Evolutionary conservation across 1,140 invertebrate genomes (phyloP), one percentile per base, ranked within the genome.

Genomic region (Heliothis subflexa): DNA sequence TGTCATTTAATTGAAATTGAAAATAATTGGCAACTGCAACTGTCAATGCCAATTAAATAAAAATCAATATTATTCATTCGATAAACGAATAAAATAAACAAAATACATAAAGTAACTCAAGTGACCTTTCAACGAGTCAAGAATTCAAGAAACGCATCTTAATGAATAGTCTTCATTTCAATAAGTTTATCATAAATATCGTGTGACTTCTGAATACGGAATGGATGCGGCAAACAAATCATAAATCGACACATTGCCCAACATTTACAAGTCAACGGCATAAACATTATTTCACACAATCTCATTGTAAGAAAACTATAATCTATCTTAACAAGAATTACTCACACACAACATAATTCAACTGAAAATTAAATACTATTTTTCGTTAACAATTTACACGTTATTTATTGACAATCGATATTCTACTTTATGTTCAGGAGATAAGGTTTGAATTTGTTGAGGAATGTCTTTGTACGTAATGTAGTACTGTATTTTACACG

Each of bases 401-500:
- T 55, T 21, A 28, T n/a, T 55, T 12, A 40, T 5, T 13, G 9
- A 18, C 50, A 71, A 18, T 55, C 71, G 28, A 74, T 21, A 70
- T 70, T 18, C 50, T 55, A 71, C 52, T 71, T 55, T 71, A 33
- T 71, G 3, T n/a, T 10, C 5, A 21, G 3, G 21, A 45, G 13
- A 81, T 87, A 86, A 66, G 83, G 83, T 52, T 78, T 70, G 86
- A 83, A 87, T 80, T 88, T 68, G 79, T 52, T 45, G 84, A 71
- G 14, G 77, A 68, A 68, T 55, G 73, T 81, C 81, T 81, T 81
- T 81, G 81, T 87, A 85, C 59, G 80, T 84, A 85, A 83, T 80
- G 78, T 54, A 59, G 85, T 84, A 87, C 87, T 89, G 89, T 91
- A 84, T 85, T 85, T 86, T 83, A 86, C 82, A 89, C 83, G 85